phyloP scores from a whole-genome alignment of 2,113 vertebrate genomes.

The Hystrix brachyura region DNA sequence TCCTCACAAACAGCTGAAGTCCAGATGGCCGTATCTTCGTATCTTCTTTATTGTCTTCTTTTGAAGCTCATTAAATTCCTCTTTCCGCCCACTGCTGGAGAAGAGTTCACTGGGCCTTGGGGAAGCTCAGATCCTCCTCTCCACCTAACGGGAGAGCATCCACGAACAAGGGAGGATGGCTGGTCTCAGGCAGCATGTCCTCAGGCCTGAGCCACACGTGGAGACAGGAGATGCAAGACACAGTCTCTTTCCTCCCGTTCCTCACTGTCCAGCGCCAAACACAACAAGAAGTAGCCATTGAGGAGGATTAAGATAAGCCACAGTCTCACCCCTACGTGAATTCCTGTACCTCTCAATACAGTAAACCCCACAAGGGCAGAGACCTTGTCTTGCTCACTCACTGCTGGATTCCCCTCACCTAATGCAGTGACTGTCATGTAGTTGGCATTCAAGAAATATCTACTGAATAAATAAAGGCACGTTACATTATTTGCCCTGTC shows the following conservation, averaged over 20 bases:
- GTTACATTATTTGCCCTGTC: background rate
- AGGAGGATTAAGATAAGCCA: background rate
- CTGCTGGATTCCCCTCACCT: background rate
- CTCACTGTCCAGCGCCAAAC: background rate
- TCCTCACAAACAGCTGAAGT: background rate
- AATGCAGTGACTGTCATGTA: background rate
- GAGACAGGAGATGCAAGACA: background rate
- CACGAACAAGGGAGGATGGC: background rate
- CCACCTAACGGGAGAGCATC: background rate
- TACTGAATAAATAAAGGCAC: background rate
- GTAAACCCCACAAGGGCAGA: background rate
- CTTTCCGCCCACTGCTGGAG: background rate
- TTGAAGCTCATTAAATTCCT: background rate
- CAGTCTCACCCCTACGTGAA: background rate
- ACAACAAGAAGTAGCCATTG: background rate
- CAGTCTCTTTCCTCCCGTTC: background rate
- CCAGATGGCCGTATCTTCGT: background rate
- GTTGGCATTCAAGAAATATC: background rate
- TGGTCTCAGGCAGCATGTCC: background rate
- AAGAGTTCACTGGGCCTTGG: background rate
- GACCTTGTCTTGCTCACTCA: background rate
- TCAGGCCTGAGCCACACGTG: background rate
- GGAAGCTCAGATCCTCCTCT: background rate
- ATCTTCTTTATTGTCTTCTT: background rate
- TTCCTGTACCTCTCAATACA: background rate